These are phyloP conservation scores for Alligator sinensis DNA, from an alignment of 2,113 vertebrate species.

Conservation along the genomic window DNA sequence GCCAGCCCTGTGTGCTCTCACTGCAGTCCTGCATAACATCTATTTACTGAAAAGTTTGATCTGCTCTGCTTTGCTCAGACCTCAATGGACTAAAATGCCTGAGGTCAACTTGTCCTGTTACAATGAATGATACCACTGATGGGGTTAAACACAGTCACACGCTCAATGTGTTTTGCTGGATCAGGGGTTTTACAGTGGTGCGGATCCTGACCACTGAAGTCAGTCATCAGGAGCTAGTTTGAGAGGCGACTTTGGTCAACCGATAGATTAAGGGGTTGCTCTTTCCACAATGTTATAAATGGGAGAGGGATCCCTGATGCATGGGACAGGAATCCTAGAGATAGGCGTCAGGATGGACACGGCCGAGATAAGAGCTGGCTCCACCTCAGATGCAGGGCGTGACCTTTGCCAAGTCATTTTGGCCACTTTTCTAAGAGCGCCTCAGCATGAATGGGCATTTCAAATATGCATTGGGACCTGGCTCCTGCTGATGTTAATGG, in stretches of 20 bases:
- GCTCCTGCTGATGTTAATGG: too few species aligned
- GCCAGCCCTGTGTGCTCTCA: not conserved
- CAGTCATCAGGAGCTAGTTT: not conserved
- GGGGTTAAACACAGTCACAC: rapidly evolving
- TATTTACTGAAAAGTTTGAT: not conserved
- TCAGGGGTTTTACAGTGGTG: not conserved
- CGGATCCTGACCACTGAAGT: not conserved
- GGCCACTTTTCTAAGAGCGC: not conserved
- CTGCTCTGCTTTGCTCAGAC: not conserved
- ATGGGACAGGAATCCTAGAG: not conserved
- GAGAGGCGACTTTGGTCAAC: not conserved
- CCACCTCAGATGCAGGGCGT: not conserved
- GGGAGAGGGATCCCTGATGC: not conserved
- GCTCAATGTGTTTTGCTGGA: too few species aligned
- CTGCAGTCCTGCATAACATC: not conserved
- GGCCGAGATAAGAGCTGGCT: not conserved
- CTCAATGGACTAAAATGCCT: not conserved
- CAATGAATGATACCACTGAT: not conserved
- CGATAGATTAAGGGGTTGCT: not conserved
- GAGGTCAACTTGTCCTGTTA: not conserved
- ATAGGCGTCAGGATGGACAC: not conserved
- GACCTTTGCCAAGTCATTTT: not conserved
- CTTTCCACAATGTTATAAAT: not conserved
- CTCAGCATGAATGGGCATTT: too few species aligned
- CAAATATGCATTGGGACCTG: too few species aligned